Conservation (phyloP, 2,888 invertebrate genomes). For the Osedax fenrisi region DNA sequence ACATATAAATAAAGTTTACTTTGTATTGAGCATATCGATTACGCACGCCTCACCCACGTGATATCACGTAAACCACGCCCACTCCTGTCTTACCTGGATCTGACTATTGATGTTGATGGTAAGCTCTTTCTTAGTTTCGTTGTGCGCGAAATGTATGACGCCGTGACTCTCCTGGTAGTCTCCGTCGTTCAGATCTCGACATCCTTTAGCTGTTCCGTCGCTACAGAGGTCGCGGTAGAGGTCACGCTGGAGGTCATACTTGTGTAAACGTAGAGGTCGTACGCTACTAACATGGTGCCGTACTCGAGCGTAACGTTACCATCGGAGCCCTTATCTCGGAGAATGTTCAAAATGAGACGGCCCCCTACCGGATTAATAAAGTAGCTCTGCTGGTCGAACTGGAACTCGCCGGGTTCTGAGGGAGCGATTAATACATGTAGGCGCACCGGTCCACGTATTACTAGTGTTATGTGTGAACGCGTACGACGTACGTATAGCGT, state of each 20-base stretch:
- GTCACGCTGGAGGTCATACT: too few relatives aligned
- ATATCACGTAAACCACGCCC: too few relatives aligned
- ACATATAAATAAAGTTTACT: too few relatives aligned
- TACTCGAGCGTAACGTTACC: constrained; percentile 54
- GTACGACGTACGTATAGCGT: too few relatives aligned
- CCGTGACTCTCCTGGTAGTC: constrained; percentile 40
- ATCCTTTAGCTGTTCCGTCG: constrained; percentile 45
- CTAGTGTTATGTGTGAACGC: too few relatives aligned
- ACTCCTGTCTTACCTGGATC: too few relatives aligned
- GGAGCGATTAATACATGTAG: not conserved
- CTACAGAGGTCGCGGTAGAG: too few relatives aligned
- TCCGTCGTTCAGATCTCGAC: constrained; percentile 36
- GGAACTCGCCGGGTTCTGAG: constrained; percentile 55
- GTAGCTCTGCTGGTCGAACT: constrained; percentile 54
- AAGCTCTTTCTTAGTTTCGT: constrained; percentile 44
- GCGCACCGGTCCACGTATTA: too few relatives aligned
- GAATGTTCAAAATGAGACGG: constrained; percentile 50
- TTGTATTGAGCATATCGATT: too few relatives aligned
- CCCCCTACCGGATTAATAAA: constrained; percentile 54
- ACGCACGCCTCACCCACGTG: too few relatives aligned
- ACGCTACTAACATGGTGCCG: constrained; percentile 51
- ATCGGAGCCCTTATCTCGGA: constrained; percentile 54
- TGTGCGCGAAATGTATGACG: constrained; percentile 42
- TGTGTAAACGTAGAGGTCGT: not conserved
- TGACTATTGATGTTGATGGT: constrained; percentile 41